Conservation (phyloP, 2,797 vertebrate species). For the Hydrophis major region DNA sequence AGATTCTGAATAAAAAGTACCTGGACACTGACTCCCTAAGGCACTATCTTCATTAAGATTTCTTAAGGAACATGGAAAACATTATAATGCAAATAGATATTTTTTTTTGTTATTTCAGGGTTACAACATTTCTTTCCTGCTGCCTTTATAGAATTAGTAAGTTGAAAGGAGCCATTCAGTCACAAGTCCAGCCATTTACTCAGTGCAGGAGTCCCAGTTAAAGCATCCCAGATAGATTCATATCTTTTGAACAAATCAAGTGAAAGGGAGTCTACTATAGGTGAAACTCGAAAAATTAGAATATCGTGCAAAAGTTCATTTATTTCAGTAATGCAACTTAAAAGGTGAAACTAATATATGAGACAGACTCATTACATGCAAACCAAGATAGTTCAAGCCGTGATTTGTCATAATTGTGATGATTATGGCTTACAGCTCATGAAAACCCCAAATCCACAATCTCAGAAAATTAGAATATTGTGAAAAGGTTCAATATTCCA, state of each 20-base stretch:
- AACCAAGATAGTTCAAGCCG: no score
- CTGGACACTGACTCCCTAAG: constrained; percentile 17
- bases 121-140: constrained; percentile 4
- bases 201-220: neutral
- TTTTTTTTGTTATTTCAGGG: constrained; percentile 47
- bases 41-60: constrained; percentile 21
- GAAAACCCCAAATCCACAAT: no score
- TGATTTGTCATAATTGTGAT: no score
- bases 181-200: neutral
- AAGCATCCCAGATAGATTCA: neutral
- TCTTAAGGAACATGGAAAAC: constrained; percentile 31
- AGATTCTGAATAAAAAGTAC: constrained; percentile 30
- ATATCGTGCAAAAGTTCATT: no score
- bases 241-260: neutral
- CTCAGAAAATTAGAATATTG: no score
- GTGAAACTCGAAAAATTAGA: no score
- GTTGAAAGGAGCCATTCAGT: neutral
- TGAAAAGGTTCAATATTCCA: no score
- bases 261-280: neutral
- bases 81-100: constrained; percentile 47
- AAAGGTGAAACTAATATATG: no score
- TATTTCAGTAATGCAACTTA: no score
- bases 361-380: no score
- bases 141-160: neutral
- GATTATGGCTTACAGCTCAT: no score